Conservation (phyloP, 2,888 invertebrate species). For the Linyphia triangularis region DNA sequence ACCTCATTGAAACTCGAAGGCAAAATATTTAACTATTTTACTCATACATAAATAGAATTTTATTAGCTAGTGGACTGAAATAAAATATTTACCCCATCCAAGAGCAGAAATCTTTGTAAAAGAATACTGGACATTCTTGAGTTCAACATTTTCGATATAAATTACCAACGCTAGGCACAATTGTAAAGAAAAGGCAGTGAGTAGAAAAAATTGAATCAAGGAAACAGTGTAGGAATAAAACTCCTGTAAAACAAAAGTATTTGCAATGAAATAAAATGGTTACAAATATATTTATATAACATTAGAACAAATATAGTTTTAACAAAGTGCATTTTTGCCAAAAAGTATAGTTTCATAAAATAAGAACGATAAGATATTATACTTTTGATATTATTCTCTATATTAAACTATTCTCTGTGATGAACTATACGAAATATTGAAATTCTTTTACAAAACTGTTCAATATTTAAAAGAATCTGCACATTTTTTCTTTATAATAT, state of each 20-base stretch:
- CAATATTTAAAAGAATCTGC: no score
- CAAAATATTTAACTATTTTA: not conserved
- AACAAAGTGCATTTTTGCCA: not conserved
- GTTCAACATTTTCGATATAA: slow-evolving; percentile 70
- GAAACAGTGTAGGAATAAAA: slow-evolving; percentile 73
- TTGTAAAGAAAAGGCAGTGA: slow-evolving; percentile 74
- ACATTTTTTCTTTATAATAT: no score
- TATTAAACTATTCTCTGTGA: no score
- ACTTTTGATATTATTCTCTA: no score
- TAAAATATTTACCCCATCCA: slow-evolving; percentile 66
- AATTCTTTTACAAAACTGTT: no score
- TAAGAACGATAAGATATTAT: no score
- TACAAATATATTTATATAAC: not conserved
- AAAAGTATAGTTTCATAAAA: not conserved
- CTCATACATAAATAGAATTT: not conserved
- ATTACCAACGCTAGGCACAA: slow-evolving; percentile 71
- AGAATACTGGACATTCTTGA: slow-evolving; percentile 71
- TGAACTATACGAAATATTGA: no score
- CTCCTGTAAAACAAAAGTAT: slow-evolving; percentile 40
- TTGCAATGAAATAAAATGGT: not conserved
- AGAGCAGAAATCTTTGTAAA: slow-evolving; percentile 73
- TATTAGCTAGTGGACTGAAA: not conserved
- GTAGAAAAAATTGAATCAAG: slow-evolving; percentile 74
- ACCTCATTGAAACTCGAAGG: not conserved
- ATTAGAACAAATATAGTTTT: not conserved